Evolutionary conservation across 2,113 vertebrate genomes (phyloP).

Genomic region (Brachyhypopomus occidentalis): DNA sequence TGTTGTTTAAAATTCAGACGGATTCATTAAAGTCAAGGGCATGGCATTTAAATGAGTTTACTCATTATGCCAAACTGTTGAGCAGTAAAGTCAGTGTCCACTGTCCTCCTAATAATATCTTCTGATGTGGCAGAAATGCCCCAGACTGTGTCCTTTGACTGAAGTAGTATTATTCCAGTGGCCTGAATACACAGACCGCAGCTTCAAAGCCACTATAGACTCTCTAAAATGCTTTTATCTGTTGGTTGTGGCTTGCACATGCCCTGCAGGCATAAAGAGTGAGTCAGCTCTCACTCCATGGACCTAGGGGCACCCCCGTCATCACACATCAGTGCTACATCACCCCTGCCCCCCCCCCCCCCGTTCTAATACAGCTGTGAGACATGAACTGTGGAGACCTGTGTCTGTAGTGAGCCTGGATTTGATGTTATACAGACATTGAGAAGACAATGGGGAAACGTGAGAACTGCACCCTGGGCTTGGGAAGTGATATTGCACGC

Average conservation of each 20-base stretch:
- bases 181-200: not conserved
- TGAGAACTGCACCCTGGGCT: not conserved
- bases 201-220: conserved; percentile 10
- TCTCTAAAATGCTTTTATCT: conserved; percentile 22
- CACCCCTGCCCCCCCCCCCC: too few species aligned
- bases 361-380: not conserved
- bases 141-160: not conserved
- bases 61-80: not conserved
- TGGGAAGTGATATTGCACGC: not conserved
- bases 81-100: not conserved
- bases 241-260: not conserved
- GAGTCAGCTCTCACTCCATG: not conserved
- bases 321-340: not conserved
- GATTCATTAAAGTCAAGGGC: conserved; percentile 25
- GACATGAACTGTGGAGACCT: not conserved
- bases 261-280: not conserved
- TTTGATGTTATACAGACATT: not conserved
- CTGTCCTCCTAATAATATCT: not conserved
- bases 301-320: not conserved
- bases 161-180: not conserved
- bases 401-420: too few species aligned
- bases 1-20: conserved; percentile 10
- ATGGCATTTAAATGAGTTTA: not conserved
- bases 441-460: conserved; percentile 8
- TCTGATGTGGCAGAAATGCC: not conserved